phyloP scores from a whole-genome alignment of 1,140 invertebrate genomes.

The Battus philenor region DNA sequence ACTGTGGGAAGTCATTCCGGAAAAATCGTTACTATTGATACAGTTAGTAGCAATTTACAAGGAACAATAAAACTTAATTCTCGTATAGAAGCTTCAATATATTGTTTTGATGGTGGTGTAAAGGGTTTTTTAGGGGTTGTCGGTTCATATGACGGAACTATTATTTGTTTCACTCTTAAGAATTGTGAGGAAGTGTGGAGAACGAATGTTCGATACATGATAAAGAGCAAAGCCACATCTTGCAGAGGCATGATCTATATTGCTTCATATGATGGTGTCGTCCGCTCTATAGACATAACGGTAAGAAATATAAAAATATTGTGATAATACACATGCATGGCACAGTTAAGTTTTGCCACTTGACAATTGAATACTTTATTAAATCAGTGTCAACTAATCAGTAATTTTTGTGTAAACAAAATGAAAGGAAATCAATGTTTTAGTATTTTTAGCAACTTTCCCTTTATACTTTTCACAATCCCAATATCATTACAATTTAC shows the following conservation, averaged over 20 bases:
- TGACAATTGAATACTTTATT: no score
- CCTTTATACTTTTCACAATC: no score
- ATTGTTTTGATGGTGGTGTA: conserved; percentile 36
- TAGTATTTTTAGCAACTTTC: no score
- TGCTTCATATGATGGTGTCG: conserved; percentile 82
- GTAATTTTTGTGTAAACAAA: no score
- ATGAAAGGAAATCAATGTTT: no score
- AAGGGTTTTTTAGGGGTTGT: conserved; percentile 44
- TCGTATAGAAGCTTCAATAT: conserved; percentile 56
- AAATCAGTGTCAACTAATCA: no score
- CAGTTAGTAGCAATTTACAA: conserved; percentile 56
- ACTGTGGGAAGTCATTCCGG: conserved; percentile 76
- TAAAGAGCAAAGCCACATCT: conserved; percentile 81
- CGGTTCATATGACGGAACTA: conserved; percentile 82
- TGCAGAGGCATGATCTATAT: conserved; percentile 74
- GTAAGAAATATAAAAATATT: no score
- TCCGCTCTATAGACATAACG: conserved; percentile 78
- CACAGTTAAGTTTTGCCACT: no score
- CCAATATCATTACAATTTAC: no score
- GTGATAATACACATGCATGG: no score
- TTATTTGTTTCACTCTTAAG: conserved; percentile 79
- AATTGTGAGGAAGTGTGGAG: conserved; percentile 78
- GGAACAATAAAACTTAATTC: conserved; percentile 44
- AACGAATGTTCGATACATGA: conserved; percentile 77
- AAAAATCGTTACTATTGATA: conserved; percentile 74